A percentile compares a stretch with the other conserved stretches of the same genome.
These are phyloP conservation scores for Anas flavirostris DNA, from an alignment of 2,797 vertebrate species.

Conservation along the genomic window DNA sequence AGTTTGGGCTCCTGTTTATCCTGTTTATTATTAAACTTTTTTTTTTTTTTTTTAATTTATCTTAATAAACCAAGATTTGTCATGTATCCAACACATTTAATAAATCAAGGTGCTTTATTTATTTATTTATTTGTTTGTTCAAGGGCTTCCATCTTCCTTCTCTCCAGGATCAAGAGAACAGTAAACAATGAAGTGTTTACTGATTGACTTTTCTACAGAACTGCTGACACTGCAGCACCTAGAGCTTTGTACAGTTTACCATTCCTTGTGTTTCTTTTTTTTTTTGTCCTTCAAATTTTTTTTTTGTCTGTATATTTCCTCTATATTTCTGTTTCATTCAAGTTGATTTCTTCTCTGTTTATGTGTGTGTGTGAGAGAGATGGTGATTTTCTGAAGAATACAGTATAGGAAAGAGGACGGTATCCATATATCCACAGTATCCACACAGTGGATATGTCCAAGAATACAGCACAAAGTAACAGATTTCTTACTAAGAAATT, in stretches of 20 bases:
- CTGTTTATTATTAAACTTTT: not conserved
- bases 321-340: not conserved
- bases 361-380: not conserved
- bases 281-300: not conserved
- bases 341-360: not conserved
- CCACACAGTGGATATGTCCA: no score
- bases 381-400: not conserved
- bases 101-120: not conserved
- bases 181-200: not conserved
- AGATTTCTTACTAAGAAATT: not conserved
- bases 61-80: not conserved
- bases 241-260: not conserved
- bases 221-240: not conserved
- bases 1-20: not conserved
- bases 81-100: not conserved
- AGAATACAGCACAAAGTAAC: not conserved
- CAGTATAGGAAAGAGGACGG: not conserved
- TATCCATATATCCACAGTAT: not conserved
- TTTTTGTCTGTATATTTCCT: not conserved
- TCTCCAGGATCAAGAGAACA: not conserved
- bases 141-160: not conserved
- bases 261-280: not conserved
- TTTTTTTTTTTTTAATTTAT: not conserved
- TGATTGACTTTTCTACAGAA: not conserved
- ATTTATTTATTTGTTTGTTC: not conserved